Conservation (phyloP, 2,113 vertebrate species). For the human region GRCh38 chr15:83112501-83113000, state of each 20-base stretch:
- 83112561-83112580: neutral
- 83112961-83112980: neutral
- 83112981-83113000: neutral
- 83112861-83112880: slow-evolving; percentile 91
- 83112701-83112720: neutral
- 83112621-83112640: neutral
- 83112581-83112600: neutral
- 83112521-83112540: rapidly evolving
- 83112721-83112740: slow-evolving; percentile 53
- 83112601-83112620: neutral
- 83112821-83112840: slow-evolving; percentile 85
- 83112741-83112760: slow-evolving; percentile 2
- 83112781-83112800: slow-evolving; percentile 81
- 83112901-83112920: slow-evolving; percentile 79
- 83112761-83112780: slow-evolving; percentile 47
- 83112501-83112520: neutral
- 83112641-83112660: neutral
- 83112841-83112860: slow-evolving; percentile 84
- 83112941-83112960: neutral
- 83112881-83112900: slow-evolving; percentile 92
- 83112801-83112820: slow-evolving; percentile 88
- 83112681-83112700: neutral
- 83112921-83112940: neutral
- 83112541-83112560: neutral
- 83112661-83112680: neutral